A percentile compares a stretch with the other conserved stretches of the same genome.
Conservation (phyloP, 2,113 vertebrate genomes). For the Pipa parva region DNA sequence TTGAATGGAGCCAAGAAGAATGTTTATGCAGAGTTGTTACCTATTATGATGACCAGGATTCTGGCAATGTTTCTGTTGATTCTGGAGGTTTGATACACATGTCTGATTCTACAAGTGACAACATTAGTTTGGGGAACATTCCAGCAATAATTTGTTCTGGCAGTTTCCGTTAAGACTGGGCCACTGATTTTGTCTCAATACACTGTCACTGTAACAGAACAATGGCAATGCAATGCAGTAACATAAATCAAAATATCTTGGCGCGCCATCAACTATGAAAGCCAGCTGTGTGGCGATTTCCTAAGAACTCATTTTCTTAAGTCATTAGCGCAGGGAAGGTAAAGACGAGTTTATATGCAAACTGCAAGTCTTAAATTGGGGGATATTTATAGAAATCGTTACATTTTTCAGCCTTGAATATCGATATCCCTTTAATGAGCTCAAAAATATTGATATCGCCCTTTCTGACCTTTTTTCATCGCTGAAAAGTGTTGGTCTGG, state of each 20-base stretch:
- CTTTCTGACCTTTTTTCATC: no score
- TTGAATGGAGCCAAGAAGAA: no score
- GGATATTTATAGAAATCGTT: no score
- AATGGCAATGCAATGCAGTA: constrained; percentile 3
- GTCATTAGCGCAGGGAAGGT: constrained; percentile 1
- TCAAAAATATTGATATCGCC: no score
- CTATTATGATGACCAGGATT: no score
- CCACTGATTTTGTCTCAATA: constrained; percentile 4
- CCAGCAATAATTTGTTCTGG: constrained; percentile 5
- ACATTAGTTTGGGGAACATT: not conserved
- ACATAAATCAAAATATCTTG: constrained; percentile 12
- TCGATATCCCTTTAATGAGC: no score
- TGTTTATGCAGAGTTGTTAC: no score
- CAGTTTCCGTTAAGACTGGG: not conserved
- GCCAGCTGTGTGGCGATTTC: constrained; percentile 2
- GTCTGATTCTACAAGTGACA: not conserved
- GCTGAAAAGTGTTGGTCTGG: no score
- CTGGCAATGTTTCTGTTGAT: no score
- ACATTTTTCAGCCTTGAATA: no score
- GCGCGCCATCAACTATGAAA: not conserved
- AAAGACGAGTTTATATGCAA: constrained; percentile 1
- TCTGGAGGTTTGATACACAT: no score
- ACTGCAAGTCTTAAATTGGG: not conserved
- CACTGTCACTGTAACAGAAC: constrained; percentile 2
- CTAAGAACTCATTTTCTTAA: constrained; percentile 8